Percentiles rank a stretch among this genome's conserved stretches.
Conservation (phyloP, 2,113 vertebrate species). For the Brachypteracias leptosomus region DNA sequence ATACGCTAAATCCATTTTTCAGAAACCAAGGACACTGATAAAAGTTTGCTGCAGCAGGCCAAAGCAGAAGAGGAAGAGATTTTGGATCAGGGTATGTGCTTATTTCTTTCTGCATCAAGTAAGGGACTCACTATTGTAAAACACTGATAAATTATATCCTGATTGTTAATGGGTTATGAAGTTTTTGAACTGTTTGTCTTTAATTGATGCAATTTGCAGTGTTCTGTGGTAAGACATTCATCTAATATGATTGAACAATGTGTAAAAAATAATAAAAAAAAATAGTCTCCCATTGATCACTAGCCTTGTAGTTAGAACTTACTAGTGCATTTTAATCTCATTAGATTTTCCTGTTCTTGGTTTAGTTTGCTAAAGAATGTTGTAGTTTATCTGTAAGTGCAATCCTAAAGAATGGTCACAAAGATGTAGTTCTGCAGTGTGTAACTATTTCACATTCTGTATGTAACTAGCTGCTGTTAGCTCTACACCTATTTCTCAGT, state of each 20-base stretch:
- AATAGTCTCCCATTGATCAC: background rate
- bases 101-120: background rate
- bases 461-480: background rate
- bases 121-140: background rate
- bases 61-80: conserved; percentile 77
- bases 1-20: conserved; percentile 8
- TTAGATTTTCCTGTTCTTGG: background rate
- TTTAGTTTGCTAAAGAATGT: background rate
- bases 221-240: background rate
- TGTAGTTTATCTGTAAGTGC: background rate
- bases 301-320: conserved; percentile 1
- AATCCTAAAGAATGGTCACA: background rate
- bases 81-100: conserved; percentile 84
- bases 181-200: background rate
- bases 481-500: background rate
- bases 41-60: conserved; percentile 62
- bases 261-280: background rate
- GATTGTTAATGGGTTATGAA: background rate
- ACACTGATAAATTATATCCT: background rate
- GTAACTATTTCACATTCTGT: background rate
- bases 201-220: background rate
- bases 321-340: conserved; percentile 21
- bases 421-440: background rate
- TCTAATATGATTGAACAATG: background rate
- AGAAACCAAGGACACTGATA: conserved; percentile 72